A percentile compares a stretch with the other conserved stretches of the same genome.
Conservation (phyloP, 2,113 vertebrate species). For the Colius striatus region DNA sequence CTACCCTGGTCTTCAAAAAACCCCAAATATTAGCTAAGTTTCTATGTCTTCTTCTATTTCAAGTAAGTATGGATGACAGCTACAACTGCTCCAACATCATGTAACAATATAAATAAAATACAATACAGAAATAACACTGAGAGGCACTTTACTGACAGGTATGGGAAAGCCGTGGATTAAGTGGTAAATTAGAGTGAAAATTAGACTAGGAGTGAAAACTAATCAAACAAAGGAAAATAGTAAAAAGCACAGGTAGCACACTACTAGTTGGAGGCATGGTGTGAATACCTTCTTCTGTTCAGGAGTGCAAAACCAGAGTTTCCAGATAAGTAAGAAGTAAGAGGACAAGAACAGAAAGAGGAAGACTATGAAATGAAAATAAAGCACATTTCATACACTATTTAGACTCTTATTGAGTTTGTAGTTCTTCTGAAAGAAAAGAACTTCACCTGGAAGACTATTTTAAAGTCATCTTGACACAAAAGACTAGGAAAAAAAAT, state of each 20-base stretch:
- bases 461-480: neutral
- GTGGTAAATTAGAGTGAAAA: too few species aligned
- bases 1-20: neutral
- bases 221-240: neutral
- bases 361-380: neutral
- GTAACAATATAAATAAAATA: neutral
- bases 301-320: neutral
- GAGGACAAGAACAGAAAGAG: neutral
- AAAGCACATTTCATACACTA: neutral
- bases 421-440: neutral
- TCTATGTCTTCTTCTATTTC: neutral
- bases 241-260: neutral
- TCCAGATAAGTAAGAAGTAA: neutral
- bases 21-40: neutral
- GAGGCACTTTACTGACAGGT: neutral
- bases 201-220: too few species aligned
- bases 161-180: neutral
- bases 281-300: neutral
- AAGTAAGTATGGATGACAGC: neutral
- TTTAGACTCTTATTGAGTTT: neutral
- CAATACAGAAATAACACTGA: neutral
- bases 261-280: fast-evolving
- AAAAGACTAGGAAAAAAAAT: neutral
- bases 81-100: neutral
- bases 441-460: neutral